Conservation (phyloP, 2,888 invertebrate genomes). For the Muschampia plurimacula region DNA sequence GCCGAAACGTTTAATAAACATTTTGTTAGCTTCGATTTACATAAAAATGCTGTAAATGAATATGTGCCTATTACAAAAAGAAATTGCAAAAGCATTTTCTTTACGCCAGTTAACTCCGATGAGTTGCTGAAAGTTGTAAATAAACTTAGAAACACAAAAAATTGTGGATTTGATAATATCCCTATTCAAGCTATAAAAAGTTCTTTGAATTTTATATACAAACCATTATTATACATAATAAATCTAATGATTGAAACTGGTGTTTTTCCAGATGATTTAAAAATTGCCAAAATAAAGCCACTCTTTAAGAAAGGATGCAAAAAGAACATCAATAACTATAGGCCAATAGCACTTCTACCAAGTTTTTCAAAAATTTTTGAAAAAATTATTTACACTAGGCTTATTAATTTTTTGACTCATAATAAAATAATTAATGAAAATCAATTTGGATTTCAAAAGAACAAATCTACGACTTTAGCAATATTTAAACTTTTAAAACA, state of each 20-base stretch:
- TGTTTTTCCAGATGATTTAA: constrained; percentile 4
- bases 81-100: neutral
- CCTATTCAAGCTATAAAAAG: constrained; percentile 1
- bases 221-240: neutral
- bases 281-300: constrained; percentile 11
- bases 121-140: neutral
- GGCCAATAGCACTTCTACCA: no score
- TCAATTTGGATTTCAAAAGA: no score
- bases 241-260: constrained; percentile 13
- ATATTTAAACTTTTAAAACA: no score
- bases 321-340: neutral
- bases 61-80: neutral
- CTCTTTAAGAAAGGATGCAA: neutral
- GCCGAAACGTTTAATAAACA: constrained; percentile 11
- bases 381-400: no score
- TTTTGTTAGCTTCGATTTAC: neutral
- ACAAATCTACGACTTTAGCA: no score
- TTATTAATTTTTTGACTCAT: no score
- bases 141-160: neutral
- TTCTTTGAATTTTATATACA: neutral
- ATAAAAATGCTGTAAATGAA: no score
- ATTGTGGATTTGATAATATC: constrained; percentile 5
- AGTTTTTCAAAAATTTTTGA: no score
- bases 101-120: neutral
- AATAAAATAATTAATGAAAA: no score